A percentile compares a stretch with the other conserved stretches of the same genome.
Evolutionary conservation across 2,797 vertebrate genomes (phyloP).

Genomic region (Acanthopagrus latus): DNA sequence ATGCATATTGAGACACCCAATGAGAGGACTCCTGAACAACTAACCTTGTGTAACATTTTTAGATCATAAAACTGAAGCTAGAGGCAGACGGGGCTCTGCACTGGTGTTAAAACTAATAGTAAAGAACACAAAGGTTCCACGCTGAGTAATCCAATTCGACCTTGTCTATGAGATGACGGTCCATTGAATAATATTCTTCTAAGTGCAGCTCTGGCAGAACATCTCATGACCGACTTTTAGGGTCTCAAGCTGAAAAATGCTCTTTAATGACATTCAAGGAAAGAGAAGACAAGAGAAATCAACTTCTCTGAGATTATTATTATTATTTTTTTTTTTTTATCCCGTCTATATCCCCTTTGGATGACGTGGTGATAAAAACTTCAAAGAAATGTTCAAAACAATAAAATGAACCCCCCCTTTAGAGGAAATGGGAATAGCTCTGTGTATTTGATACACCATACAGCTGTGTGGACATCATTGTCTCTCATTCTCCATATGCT

Average conservation of each 20-base stretch:
- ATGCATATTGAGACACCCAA: constrained; percentile 12
- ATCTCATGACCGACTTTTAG: constrained; percentile 72
- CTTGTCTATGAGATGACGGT: constrained; percentile 70
- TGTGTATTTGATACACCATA: constrained; percentile 39
- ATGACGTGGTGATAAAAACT: constrained; percentile 22
- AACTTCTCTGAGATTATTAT: not conserved
- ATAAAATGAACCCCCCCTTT: constrained; percentile 4
- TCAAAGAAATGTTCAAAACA: constrained; percentile 9
- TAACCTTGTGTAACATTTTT: constrained; percentile 65
- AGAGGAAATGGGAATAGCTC: constrained; percentile 34
- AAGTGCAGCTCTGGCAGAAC: constrained; percentile 58
- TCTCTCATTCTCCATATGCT: constrained; percentile 48
- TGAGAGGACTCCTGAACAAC: constrained; percentile 45
- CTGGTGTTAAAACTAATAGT: constrained; percentile 71
- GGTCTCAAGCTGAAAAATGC: constrained; percentile 56
- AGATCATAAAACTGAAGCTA: constrained; percentile 40
- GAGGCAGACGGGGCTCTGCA: constrained; percentile 58
- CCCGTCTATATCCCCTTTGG: constrained; percentile 17
- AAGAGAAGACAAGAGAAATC: constrained; percentile 12
- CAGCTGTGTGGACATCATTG: constrained; percentile 33
- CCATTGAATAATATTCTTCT: constrained; percentile 63
- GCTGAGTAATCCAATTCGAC: constrained; percentile 75
- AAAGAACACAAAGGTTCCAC: constrained; percentile 68
- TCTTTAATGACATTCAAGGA: constrained; percentile 35
- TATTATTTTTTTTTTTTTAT: constrained; percentile 24